Conservation (phyloP, 2,113 vertebrate genomes). For the Bubo scandiacus region DNA sequence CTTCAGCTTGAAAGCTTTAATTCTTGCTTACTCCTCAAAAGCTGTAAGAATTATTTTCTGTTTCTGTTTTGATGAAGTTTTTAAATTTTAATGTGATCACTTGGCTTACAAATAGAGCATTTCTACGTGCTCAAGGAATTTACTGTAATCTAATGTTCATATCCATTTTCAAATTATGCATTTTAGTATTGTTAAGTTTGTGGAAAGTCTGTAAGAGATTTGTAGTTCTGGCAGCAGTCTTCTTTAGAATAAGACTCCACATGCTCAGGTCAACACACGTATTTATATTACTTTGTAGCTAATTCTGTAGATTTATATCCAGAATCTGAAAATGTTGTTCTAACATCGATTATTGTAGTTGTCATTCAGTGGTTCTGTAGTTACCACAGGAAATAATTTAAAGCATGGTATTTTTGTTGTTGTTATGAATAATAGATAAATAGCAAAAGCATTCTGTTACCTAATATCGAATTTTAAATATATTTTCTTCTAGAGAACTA, state of each 20-base stretch:
- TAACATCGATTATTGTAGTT: not conserved
- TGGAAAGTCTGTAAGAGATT: not conserved
- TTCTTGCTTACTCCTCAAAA: not conserved
- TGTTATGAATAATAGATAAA: not conserved
- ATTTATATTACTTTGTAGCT: not conserved
- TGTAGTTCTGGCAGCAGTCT: not conserved
- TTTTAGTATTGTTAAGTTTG: not conserved
- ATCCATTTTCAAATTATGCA: not conserved
- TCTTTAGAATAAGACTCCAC: not conserved
- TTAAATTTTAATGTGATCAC: not conserved
- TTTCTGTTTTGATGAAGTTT: not conserved
- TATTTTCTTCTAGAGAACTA: constrained; percentile 88
- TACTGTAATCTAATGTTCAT: not conserved
- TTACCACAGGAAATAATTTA: not conserved
- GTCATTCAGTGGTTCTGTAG: not conserved
- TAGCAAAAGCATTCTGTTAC: not conserved
- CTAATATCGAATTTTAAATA: constrained; percentile 27
- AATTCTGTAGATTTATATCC: not conserved
- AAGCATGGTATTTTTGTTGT: not conserved
- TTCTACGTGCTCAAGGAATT: not conserved
- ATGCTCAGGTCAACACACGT: not conserved
- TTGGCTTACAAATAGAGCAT: not conserved
- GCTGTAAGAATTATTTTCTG: not conserved
- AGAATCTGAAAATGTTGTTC: not conserved
- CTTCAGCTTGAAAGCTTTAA: not conserved